Conservation (phyloP, 2,888 invertebrate species). For the Thyatira batis region DNA sequence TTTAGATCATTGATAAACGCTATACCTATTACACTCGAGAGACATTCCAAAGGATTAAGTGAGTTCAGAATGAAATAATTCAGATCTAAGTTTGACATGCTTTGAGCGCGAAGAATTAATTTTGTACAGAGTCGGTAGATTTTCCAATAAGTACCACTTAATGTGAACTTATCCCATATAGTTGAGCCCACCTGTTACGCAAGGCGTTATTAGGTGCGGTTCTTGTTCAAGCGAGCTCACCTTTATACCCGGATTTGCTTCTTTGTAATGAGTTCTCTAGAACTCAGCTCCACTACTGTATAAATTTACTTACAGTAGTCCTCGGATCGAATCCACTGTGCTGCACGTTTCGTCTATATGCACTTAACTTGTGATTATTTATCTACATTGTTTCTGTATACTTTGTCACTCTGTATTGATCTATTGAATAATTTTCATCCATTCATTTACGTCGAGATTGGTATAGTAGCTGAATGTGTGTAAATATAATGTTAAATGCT, state of each 20-base stretch:
- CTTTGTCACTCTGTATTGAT: no score
- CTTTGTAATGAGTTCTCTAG: conserved; percentile 21
- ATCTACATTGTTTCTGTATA: no score
- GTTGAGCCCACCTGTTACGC: conserved; percentile 23
- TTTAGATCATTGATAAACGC: neutral
- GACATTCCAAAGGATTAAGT: neutral
- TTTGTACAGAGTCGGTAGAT: conserved; percentile 15
- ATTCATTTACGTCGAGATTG: no score
- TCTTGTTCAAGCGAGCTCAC: conserved; percentile 26
- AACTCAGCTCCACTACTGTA: no score
- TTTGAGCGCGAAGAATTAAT: neutral
- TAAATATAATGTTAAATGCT: no score
- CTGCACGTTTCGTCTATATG: neutral
- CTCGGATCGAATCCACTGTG: conserved; percentile 6
- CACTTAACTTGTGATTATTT: no score
- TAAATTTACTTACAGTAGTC: conserved; percentile 19
- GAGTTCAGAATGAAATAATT: neutral
- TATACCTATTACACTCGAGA: neutral
- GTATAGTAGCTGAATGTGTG: no score
- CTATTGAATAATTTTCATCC: no score
- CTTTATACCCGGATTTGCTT: conserved; percentile 17
- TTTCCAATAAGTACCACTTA: conserved; percentile 39
- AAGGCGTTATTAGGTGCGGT: conserved; percentile 25
- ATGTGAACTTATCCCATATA: conserved; percentile 30
- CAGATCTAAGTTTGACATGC: neutral